Evolutionary conservation across 2,797 vertebrate genomes (phyloP), one percentile per base, ranked within the genome.

Genomic region (Malurus splendens): DNA sequence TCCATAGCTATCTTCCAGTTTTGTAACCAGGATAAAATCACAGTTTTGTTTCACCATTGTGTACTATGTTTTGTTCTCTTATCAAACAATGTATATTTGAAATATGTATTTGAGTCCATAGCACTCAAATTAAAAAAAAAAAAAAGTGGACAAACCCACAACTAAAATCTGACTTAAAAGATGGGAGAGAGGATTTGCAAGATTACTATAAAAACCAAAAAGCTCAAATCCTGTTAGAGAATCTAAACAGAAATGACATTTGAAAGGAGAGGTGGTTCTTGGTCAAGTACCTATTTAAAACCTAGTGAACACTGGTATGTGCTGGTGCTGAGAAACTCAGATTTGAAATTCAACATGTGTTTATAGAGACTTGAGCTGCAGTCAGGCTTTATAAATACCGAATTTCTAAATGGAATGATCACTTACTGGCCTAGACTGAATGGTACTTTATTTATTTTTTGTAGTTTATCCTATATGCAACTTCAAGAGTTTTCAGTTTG

Each of bases 81-180:
- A 65, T 10, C 22, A 30, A 60, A 38, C 6, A 13, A 13, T 0
- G 0, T 32, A 32, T 32, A 32, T 32, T 32, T 32, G 32, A 32
- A 32, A 32, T 32, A 32, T 32, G 32, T 32, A 32, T 32, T 32
- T 32, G 32, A 32, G 32, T 39, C 5, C 8, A 20, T 17, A 25
- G n/a, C 11, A 8, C 18, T 64, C 32, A 44, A 71, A 42, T 72
- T 68, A 6, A 56, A 45, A 27, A 17, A n/a, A 5, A 30, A n/a
- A 7, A 30, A 38, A 61, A 55, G 3, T 0, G 62, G 62, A n/a
- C 1, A 25, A 30, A 51, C 10, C 6, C 11, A 15, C 10, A 51
- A 39, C 1, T 10, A 50, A 90, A 56, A 70, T 33, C 23, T 66
- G 24, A 45, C 44, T 60, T 70, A 13, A 51, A 33, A 33, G 8